Base-by-base conservation (phyloP, 2,113 vertebrate genomes). In the Hyperoodon ampullatus region DNA sequence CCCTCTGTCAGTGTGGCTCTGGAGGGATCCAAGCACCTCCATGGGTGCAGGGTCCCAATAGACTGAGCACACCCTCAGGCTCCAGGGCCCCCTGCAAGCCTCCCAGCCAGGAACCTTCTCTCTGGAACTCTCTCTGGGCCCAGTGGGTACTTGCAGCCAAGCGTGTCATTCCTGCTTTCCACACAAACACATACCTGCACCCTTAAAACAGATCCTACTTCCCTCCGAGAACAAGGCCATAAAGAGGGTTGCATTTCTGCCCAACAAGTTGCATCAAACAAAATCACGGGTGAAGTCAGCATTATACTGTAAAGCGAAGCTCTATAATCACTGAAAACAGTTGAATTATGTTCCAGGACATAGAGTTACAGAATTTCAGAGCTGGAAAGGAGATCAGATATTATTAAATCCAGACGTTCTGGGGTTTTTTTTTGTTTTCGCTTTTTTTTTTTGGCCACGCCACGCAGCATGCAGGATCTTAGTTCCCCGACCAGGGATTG, bases 261-360 rank as follows among this genome's bases (percentile, higher is more conserved):
- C 42, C 42, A 88, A 71, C 42, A 50, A 39, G 68, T 19, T 65
- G 28, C 7, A 5, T 93, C 68, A 75, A 50, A 81, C 60, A 60
- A 87, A 68, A 88, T 68, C 60, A 60, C 1, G 33, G 42, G 24
- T 66, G 30, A 82, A 70, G 61, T 24, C 18, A 68, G 47, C 15
- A n/a, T 16, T 68, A 5, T 33, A 15, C 12, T 75, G 47, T 88
- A 42, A 75, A 21, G 47, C 0, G 5, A 81, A 81, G 39, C 47
- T 93, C 94, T 30, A 14, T 60, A 88, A 39, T 68, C 68, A 82
- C 21, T 68, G 70, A 88, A 83, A 95, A 88, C 68, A 83, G 68
- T 11, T 26, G 74, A n/a, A 88, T 28, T 60, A 30, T 60, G 18
- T 75, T 53, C 50, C 10, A 82, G 55, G 24, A 88, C 9, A 70